These are phyloP conservation scores for Acanthosepion esculentum DNA, from an alignment of 2,888 invertebrate genomes.

Conservation along the genomic window DNA sequence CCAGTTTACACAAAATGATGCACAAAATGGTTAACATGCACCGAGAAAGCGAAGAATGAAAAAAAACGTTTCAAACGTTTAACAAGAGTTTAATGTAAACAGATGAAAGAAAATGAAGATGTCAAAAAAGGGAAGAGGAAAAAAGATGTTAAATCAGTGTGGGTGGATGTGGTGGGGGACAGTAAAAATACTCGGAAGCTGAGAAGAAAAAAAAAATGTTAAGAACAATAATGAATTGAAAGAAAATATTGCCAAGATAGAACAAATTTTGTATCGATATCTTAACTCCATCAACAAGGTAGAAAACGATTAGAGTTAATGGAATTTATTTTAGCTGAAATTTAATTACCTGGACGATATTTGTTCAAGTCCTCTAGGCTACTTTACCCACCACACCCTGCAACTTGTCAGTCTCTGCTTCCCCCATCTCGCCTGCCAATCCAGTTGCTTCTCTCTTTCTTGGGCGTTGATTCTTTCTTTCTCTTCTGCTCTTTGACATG, in stretches of 20 bases:
- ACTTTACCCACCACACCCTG: neutral
- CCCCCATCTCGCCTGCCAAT: neutral
- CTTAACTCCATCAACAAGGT: neutral
- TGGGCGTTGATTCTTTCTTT: neutral
- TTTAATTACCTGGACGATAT: conserved; percentile 20
- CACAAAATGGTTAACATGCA: neutral
- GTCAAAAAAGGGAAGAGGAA: no score
- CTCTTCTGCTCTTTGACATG: neutral
- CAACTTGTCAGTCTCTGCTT: neutral
- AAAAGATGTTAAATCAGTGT: neutral
- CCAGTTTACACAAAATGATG: no score
- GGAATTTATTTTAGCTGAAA: neutral
- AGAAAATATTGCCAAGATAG: neutral
- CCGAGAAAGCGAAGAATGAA: neutral
- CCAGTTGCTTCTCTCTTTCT: neutral
- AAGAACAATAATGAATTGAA: neutral
- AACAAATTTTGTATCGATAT: neutral
- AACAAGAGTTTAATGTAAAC: neutral
- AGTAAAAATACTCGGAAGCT: neutral
- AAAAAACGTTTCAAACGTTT: neutral
- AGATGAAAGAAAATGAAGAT: neutral
- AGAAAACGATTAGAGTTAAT: neutral
- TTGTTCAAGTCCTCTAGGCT: neutral
- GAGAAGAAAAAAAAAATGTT: neutral
- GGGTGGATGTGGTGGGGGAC: neutral